These are phyloP conservation scores for Liolophura sinensis DNA, from an alignment of 1,140 invertebrate species.

Conservation along the genomic window DNA sequence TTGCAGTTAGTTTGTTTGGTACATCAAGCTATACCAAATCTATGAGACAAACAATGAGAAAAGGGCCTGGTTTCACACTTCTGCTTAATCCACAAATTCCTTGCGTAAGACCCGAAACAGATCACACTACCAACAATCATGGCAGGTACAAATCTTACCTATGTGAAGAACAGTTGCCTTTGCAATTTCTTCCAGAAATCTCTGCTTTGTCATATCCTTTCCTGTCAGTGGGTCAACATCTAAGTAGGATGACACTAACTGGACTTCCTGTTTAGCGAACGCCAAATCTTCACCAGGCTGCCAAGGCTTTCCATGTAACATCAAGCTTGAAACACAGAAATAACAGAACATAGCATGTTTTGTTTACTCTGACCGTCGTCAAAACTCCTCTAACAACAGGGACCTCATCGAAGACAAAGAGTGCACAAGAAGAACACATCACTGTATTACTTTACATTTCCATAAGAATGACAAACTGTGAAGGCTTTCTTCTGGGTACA, in stretches of 20 bases:
- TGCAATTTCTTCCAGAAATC: slow-evolving; percentile 36
- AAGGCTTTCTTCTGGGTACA: too few relatives aligned
- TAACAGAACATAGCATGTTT: neutral
- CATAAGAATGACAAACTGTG: too few relatives aligned
- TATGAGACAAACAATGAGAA: too few relatives aligned
- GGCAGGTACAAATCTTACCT: slow-evolving; percentile 26
- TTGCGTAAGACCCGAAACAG: too few relatives aligned
- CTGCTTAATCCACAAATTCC: too few relatives aligned
- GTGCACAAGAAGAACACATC: neutral
- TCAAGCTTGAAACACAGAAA: slow-evolving; percentile 28
- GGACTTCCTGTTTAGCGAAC: slow-evolving; percentile 33
- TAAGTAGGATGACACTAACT: slow-evolving; percentile 31
- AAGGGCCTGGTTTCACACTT: too few relatives aligned
- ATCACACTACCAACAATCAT: too few relatives aligned
- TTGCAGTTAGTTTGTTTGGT: too few relatives aligned
- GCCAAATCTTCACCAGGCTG: slow-evolving; percentile 27
- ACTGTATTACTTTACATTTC: neutral
- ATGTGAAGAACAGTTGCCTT: slow-evolving; percentile 48
- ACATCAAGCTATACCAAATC: too few relatives aligned
- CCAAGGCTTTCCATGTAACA: slow-evolving; percentile 43
- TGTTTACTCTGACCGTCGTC: slow-evolving; percentile 1
- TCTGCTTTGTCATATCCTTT: slow-evolving; percentile 39
- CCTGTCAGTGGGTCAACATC: slow-evolving; percentile 35
- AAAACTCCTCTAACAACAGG: neutral
- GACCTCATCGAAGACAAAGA: neutral